Conservation (phyloP, 2,113 vertebrate species). For the Lamprotornis superbus region DNA sequence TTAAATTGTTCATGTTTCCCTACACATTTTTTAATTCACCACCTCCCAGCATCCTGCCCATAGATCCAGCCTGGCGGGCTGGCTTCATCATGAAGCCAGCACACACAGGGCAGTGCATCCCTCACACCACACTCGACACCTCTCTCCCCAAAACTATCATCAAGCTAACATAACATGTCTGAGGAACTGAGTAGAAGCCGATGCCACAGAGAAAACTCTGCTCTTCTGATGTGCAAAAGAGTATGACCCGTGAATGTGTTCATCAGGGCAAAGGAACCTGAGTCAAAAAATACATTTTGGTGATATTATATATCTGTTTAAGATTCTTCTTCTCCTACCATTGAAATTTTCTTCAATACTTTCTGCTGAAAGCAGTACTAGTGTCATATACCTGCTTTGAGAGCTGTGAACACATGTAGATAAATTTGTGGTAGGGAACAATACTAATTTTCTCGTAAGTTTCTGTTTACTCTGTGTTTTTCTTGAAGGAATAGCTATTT, state of each 20-base stretch:
- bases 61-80: neutral
- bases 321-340: neutral
- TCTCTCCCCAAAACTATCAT: neutral
- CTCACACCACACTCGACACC: neutral
- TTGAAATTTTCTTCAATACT: neutral
- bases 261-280: neutral
- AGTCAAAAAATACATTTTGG: neutral
- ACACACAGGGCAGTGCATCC: neutral
- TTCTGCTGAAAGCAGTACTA: neutral
- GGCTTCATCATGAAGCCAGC: neutral
- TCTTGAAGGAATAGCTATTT: neutral
- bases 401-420: neutral
- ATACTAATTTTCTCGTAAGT: neutral
- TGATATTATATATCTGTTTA: neutral
- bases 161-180: neutral
- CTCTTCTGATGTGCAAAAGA: neutral
- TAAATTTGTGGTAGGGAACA: neutral
- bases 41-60: neutral
- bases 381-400: neutral
- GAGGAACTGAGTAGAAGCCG: neutral
- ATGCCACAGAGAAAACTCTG: neutral
- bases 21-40: neutral
- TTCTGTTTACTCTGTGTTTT: neutral
- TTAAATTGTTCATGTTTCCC: neutral
- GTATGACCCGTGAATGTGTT: fast-evolving